Evolutionary conservation across 2,113 vertebrate genomes (phyloP).

Genomic region (Lontra canadensis): DNA sequence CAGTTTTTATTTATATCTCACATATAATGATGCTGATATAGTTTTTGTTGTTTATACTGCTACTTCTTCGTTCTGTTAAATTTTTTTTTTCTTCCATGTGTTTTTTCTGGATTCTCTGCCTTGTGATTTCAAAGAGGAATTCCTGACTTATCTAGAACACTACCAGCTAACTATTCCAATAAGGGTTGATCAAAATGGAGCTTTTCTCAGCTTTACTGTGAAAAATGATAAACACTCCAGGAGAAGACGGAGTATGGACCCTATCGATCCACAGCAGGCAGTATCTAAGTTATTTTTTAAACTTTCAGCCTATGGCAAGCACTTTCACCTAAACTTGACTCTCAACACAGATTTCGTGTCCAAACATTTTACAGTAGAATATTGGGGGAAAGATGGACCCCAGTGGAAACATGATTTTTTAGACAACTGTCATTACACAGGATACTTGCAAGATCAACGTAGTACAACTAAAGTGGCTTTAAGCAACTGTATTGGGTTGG

Average conservation of each 20-base stretch:
- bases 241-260: slow-evolving; percentile 90
- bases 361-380: slow-evolving; percentile 97
- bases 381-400: slow-evolving; percentile 95
- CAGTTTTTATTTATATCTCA: not conserved
- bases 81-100: slow-evolving; percentile 85
- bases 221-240: slow-evolving; percentile 94
- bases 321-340: slow-evolving; percentile 99
- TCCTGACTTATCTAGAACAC: slow-evolving; percentile 98
- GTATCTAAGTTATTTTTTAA: slow-evolving; percentile 95
- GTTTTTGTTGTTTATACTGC: slow-evolving; percentile 79
- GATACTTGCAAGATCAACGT: slow-evolving; percentile 93
- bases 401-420: slow-evolving; percentile 93
- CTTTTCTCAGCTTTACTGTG: slow-evolving; percentile 98
- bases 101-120: slow-evolving; percentile 84
- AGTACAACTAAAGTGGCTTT: slow-evolving; percentile 94
- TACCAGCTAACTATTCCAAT: slow-evolving; percentile 97
- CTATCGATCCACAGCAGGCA: slow-evolving; percentile 86
- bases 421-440: slow-evolving; percentile 96
- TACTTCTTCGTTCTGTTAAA: slow-evolving; percentile 84
- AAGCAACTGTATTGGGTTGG: slow-evolving; percentile 98
- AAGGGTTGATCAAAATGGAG: slow-evolving; percentile 95
- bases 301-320: slow-evolving; percentile 98
- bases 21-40: slow-evolving; percentile 27
- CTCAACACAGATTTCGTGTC: slow-evolving; percentile 97
- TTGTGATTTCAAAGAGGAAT: slow-evolving; percentile 95